Evolutionary conservation across 2,113 vertebrate species (phyloP).

Genomic region (Ia io): DNA sequence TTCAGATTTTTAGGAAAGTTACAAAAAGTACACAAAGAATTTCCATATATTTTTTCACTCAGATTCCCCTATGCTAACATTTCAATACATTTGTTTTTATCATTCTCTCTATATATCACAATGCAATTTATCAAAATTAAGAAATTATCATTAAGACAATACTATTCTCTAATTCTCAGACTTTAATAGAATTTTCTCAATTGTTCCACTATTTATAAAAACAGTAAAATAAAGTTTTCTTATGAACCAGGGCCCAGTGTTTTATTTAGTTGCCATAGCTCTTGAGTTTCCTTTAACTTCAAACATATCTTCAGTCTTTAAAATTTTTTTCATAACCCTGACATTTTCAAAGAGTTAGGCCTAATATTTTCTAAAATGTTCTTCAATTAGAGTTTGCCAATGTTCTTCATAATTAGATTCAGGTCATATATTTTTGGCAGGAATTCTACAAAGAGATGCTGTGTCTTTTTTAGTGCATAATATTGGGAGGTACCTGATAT

Average conservation of each 20-base stretch:
- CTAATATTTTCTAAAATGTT: slow-evolving; percentile 34
- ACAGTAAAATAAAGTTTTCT: slow-evolving; percentile 3
- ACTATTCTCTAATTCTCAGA: not conserved
- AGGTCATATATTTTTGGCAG: not conserved
- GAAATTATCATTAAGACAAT: not conserved
- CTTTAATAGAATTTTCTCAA: not conserved
- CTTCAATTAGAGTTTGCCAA: slow-evolving; percentile 23
- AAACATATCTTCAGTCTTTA: not conserved
- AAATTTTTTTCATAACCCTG: not conserved
- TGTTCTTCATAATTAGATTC: not conserved
- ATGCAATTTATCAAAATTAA: not conserved
- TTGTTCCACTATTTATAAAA: not conserved
- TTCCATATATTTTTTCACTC: not conserved
- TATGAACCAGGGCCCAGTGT: not conserved
- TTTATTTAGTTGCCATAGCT: not conserved
- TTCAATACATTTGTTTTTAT: not conserved
- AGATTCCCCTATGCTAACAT: not conserved
- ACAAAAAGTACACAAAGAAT: not conserved
- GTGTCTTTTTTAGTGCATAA: not conserved
- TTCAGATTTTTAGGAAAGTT: not conserved
- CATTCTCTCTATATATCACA: not conserved
- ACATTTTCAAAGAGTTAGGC: not conserved
- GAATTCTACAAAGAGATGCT: not conserved
- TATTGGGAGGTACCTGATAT: not conserved
- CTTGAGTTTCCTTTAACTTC: slow-evolving; percentile 6